phyloP scores from a whole-genome alignment of 2,797 vertebrate species.

The Aeoliscus strigatus region DNA sequence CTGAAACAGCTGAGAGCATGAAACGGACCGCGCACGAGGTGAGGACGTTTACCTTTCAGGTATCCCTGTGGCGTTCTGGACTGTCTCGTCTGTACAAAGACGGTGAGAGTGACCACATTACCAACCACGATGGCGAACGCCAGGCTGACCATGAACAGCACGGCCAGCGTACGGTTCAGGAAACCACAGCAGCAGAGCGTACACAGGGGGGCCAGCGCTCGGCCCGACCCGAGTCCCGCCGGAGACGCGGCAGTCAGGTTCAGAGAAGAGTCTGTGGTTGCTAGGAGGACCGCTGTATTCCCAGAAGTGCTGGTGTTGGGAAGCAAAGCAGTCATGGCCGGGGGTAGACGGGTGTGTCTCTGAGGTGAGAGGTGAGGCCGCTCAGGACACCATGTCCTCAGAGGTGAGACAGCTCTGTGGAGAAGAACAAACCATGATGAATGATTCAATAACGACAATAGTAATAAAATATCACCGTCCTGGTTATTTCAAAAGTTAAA shows the following conservation, averaged over 20 bases:
- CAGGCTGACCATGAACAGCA: slow-evolving; percentile 77
- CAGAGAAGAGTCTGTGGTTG: slow-evolving; percentile 29
- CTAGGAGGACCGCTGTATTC: slow-evolving; percentile 33
- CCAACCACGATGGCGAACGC: slow-evolving; percentile 76
- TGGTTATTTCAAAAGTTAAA: too few species aligned
- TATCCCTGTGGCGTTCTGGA: slow-evolving; percentile 79
- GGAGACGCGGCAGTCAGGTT: slow-evolving; percentile 56
- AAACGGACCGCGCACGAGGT: too few species aligned
- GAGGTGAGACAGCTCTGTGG: slow-evolving; percentile 33
- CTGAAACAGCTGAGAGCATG: too few species aligned
- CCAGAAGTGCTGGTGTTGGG: slow-evolving; percentile 48
- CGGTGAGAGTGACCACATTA: slow-evolving; percentile 80
- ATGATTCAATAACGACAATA: too few species aligned
- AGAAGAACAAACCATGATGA: too few species aligned
- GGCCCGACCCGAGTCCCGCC: slow-evolving; percentile 22
- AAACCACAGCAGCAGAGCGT: slow-evolving; percentile 70
- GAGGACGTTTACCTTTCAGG: slow-evolving; percentile 73
- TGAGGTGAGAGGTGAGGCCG: slow-evolving; percentile 3
- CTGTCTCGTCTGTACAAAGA: slow-evolving; percentile 76
- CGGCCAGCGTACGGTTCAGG: slow-evolving; percentile 65
- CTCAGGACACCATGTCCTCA: slow-evolving; percentile 49
- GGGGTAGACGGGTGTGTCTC: slow-evolving; percentile 21
- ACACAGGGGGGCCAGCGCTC: slow-evolving; percentile 69
- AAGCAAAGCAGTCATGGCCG: slow-evolving; percentile 58
- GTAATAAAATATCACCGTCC: too few species aligned